These are phyloP conservation scores for Apodemia hepburni DNA, from an alignment of 2,888 invertebrate species.

Conservation along the genomic window DNA sequence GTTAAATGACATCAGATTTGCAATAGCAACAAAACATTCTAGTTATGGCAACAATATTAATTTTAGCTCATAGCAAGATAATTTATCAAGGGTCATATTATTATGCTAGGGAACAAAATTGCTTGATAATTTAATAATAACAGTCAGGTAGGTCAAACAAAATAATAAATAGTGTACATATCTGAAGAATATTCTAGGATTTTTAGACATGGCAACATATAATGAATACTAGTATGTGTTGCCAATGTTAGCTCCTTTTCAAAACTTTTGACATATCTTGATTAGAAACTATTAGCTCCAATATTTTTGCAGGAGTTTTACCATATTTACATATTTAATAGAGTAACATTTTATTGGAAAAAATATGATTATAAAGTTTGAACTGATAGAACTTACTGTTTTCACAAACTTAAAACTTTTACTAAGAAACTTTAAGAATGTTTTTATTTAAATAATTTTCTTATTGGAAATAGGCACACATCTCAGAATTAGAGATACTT, in stretches of 20 bases:
- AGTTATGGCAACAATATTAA: constrained; percentile 28
- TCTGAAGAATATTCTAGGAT: constrained; percentile 27
- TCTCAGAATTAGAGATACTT: background rate
- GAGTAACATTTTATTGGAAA: background rate
- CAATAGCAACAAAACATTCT: constrained; percentile 19
- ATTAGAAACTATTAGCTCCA: background rate
- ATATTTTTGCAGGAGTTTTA: constrained; percentile 1
- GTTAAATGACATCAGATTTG: constrained; percentile 9
- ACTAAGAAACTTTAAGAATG: too few species aligned
- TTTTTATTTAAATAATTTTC: background rate
- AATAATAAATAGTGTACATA: constrained; percentile 28
- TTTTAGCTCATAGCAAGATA: constrained; percentile 18
- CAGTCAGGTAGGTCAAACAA: constrained; percentile 32
- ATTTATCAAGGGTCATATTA: constrained; percentile 29
- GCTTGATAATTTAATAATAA: constrained; percentile 24
- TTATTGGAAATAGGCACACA: background rate
- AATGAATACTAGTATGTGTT: background rate
- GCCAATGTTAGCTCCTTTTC: background rate
- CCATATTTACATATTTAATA: background rate
- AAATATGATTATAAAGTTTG: background rate
- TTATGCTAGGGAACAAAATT: constrained; percentile 25
- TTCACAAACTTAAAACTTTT: too few species aligned
- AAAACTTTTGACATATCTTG: constrained; percentile 8
- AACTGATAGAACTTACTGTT: too few species aligned
- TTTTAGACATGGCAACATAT: constrained; percentile 18